Percentiles rank a stretch among this genome's conserved stretches.
Evolutionary conservation across 2,113 vertebrate genomes (phyloP).

Genomic region (Oncorhynchus masou): DNA sequence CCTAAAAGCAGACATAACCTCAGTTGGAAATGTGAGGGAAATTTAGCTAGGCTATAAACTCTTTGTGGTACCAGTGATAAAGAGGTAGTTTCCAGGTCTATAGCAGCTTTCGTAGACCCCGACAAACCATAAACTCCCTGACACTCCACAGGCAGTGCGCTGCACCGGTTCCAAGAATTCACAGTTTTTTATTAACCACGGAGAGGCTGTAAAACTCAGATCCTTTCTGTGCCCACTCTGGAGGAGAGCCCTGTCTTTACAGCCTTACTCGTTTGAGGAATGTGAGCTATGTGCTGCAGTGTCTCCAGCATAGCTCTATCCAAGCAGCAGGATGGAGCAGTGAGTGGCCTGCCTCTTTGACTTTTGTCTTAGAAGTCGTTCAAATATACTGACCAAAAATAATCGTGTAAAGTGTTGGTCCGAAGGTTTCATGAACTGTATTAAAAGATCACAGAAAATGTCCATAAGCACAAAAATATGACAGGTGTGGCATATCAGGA

Average conservation of each 20-base stretch:
- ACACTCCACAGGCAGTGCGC: constrained; percentile 61
- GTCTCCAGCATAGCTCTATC: constrained; percentile 34
- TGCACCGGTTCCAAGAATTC: constrained; percentile 59
- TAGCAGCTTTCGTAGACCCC: constrained; percentile 60
- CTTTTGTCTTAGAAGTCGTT: background rate
- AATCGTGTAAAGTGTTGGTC: too few species aligned
- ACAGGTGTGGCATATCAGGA: too few species aligned
- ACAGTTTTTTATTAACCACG: constrained; percentile 60
- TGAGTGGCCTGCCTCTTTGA: background rate
- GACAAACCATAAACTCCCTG: constrained; percentile 65
- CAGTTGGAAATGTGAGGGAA: constrained; percentile 41
- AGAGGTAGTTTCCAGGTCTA: constrained; percentile 67
- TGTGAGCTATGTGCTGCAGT: constrained; percentile 25
- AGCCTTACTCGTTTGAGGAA: constrained; percentile 48
- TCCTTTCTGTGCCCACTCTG: constrained; percentile 59
- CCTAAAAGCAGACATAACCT: constrained; percentile 16
- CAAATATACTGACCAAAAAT: background rate
- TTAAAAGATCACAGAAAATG: too few species aligned
- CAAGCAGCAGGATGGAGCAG: constrained; percentile 7
- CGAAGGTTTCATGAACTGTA: too few species aligned
- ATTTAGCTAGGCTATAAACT: constrained; percentile 53
- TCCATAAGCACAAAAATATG: too few species aligned
- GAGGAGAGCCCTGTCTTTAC: constrained; percentile 38
- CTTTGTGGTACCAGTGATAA: constrained; percentile 67
- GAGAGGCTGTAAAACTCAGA: constrained; percentile 67